Percentiles rank a stretch among this genome's conserved stretches.
These are phyloP conservation scores for Apotomis betuletana DNA, from an alignment of 2,888 invertebrate genomes.

Conservation along the genomic window DNA sequence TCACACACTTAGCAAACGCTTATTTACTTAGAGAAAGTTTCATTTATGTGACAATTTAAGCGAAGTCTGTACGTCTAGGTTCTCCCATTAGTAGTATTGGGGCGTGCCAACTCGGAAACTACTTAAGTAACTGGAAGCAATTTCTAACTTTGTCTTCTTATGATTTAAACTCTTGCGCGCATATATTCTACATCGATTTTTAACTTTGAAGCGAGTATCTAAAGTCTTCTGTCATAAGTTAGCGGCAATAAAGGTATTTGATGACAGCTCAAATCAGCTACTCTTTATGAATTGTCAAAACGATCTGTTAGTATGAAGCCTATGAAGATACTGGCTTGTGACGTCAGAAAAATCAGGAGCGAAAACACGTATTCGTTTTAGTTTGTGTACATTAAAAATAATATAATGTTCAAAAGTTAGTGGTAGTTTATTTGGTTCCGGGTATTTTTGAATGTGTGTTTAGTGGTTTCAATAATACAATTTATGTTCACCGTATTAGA, in stretches of 20 bases:
- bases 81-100: constrained; percentile 33
- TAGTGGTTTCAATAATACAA: too few relatives aligned
- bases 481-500: neutral
- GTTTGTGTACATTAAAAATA: too few relatives aligned
- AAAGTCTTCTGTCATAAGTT: neutral
- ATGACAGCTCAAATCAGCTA: too few relatives aligned
- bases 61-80: constrained; percentile 25
- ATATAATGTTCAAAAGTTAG: too few relatives aligned
- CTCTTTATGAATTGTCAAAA: too few relatives aligned
- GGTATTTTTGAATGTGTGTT: too few relatives aligned
- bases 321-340: too few relatives aligned
- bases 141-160: constrained; percentile 35
- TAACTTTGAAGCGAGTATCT: neutral
- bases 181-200: constrained; percentile 3
- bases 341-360: too few relatives aligned
- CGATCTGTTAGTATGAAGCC: too few relatives aligned
- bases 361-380: too few relatives aligned
- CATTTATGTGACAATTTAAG: constrained; percentile 37
- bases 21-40: constrained; percentile 38
- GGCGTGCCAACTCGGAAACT: constrained; percentile 36
- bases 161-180: constrained; percentile 24
- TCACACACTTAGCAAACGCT: constrained; percentile 26
- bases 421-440: too few relatives aligned
- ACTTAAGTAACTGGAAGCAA: constrained; percentile 35
- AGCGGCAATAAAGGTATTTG: too few relatives aligned